Conservation (phyloP, 2,797 vertebrate genomes). For the Sebastes hubbsi region DNA sequence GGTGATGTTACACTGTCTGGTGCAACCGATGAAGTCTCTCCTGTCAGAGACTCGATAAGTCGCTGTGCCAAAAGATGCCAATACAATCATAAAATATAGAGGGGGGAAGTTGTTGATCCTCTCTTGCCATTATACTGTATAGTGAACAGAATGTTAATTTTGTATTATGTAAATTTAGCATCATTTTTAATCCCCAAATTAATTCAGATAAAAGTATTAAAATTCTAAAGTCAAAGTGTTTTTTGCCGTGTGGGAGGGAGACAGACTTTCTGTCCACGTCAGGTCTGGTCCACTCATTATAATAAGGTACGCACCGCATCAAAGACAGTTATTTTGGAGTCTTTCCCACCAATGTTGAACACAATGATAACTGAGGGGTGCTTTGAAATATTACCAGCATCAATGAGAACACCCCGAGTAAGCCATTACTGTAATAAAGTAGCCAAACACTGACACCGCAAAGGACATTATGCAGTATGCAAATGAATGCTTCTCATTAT, state of each 20-base stretch:
- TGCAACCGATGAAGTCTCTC: neutral
- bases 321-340: neutral
- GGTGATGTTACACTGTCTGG: neutral
- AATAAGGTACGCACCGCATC: neutral
- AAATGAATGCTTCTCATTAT: constrained; percentile 31
- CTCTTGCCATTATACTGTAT: neutral
- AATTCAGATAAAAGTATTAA: neutral
- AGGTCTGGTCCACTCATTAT: neutral
- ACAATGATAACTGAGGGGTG: constrained; percentile 5
- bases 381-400: constrained; percentile 28
- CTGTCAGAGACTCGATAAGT: neutral
- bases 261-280: neutral
- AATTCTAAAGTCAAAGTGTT: neutral
- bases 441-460: constrained; percentile 26
- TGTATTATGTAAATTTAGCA: neutral
- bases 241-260: neutral
- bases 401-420: constrained; percentile 22
- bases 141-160: neutral
- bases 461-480: constrained; percentile 34
- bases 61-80: neutral
- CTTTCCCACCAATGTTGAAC: constrained; percentile 10
- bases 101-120: neutral
- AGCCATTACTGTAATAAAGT: constrained; percentile 32
- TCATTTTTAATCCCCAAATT: neutral
- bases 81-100: neutral